Evolutionary conservation across 2,797 vertebrate genomes (phyloP).

Genomic region (Phaenicophaeus curvirostris): DNA sequence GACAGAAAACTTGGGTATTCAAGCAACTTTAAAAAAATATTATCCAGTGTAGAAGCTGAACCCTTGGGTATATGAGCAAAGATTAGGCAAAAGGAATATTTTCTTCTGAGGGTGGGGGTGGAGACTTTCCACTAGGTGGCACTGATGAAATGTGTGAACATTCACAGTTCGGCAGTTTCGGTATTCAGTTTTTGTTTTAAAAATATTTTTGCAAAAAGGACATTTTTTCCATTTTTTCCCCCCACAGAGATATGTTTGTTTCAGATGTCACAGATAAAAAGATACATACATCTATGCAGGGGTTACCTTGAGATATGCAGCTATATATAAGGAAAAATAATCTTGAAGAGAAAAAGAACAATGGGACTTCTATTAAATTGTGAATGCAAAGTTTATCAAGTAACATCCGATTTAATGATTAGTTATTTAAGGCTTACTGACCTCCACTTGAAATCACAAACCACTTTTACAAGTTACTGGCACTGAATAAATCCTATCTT

Average conservation of each 20-base stretch:
- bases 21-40: not conserved
- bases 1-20: not conserved
- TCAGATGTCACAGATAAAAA: not conserved
- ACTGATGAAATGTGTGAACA: not conserved
- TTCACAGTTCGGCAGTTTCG: not conserved
- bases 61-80: rapidly evolving
- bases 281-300: not conserved
- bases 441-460: not conserved
- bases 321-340: not conserved
- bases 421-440: not conserved
- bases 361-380: not conserved
- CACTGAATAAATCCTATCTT: not conserved
- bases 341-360: not conserved
- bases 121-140: slow-evolving; percentile 20
- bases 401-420: not conserved
- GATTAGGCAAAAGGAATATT: not conserved
- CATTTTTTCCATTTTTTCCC: not conserved
- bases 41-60: not conserved
- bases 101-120: not conserved
- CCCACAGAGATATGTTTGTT: not conserved
- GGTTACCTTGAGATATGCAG: not conserved
- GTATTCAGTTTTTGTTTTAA: not conserved
- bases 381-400: not conserved
- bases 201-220: not conserved
- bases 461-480: not conserved